phyloP scores from a whole-genome alignment of 2,113 vertebrate species.

The Rhinopomastus cyanomelas region DNA sequence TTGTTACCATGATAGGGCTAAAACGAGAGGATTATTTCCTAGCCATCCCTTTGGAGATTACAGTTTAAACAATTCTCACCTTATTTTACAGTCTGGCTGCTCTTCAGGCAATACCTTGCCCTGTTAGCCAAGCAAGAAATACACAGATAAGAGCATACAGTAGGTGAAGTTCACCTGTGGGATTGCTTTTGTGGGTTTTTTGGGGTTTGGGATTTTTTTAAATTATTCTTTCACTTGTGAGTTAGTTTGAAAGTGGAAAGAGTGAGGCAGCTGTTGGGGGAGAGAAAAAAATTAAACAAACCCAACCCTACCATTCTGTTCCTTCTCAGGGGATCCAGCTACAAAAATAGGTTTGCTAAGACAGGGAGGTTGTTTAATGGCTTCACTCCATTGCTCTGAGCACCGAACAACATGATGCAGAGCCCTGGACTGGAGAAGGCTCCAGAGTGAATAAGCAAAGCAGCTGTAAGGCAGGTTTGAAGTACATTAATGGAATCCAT shows the following conservation, averaged over 20 bases:
- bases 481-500: background rate
- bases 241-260: background rate
- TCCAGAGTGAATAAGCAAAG: slow-evolving; percentile 19
- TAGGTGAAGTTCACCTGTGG: background rate
- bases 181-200: background rate
- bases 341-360: background rate
- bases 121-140: background rate
- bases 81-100: background rate
- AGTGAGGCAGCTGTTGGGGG: background rate
- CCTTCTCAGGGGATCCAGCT: background rate
- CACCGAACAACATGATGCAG: background rate
- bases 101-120: background rate
- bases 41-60: background rate
- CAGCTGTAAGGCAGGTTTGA: slow-evolving; percentile 30
- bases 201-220: background rate
- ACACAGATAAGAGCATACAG: background rate
- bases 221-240: background rate
- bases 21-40: slow-evolving; percentile 17
- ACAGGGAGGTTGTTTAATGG: background rate
- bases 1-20: background rate
- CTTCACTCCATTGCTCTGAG: background rate
- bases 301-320: background rate
- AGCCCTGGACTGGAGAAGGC: background rate
- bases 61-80: background rate
- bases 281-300: no score